phyloP scores from a whole-genome alignment of 2,888 invertebrate species.

The Anodontia alba region DNA sequence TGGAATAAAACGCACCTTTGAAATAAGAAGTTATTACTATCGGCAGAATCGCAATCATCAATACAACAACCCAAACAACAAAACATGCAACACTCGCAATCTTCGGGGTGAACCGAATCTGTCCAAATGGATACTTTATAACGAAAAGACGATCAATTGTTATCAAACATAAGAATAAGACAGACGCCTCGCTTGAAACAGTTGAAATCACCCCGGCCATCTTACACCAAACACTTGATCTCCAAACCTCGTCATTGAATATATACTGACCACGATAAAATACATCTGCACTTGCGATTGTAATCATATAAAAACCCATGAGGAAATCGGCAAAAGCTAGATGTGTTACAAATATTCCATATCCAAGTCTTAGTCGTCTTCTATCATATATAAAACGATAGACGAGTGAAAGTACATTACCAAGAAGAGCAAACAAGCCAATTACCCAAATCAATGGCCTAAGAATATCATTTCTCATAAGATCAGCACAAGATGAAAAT shows the following conservation, averaged over 20 bases:
- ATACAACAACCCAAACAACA: constrained; percentile 72
- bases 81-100: constrained; percentile 64
- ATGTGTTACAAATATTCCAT: constrained; percentile 2
- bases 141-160: constrained; percentile 88
- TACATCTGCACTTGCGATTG: constrained; percentile 60
- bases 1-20: constrained; percentile 75
- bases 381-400: constrained; percentile 25
- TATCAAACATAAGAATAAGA: constrained; percentile 87
- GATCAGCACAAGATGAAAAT: constrained; percentile 63
- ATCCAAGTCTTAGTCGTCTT: background rate
- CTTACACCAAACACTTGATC: constrained; percentile 54
- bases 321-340: constrained; percentile 7
- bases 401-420: constrained; percentile 54
- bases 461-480: constrained; percentile 35
- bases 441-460: constrained; percentile 60
- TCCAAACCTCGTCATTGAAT: constrained; percentile 61
- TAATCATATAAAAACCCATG: constrained; percentile 42
- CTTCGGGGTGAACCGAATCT: constrained; percentile 60
- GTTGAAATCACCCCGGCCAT: constrained; percentile 63
- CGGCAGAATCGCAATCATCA: constrained; percentile 76
- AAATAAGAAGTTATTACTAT: constrained; percentile 78
- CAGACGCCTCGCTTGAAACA: constrained; percentile 88
- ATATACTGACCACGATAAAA: constrained; percentile 63
- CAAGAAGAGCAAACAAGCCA: constrained; percentile 55
- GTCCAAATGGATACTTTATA: constrained; percentile 87